Percentiles rank a stretch among this genome's conserved stretches.
These are phyloP conservation scores for Argynnis bischoffii DNA, from an alignment of 2,888 invertebrate species.

Conservation along the genomic window DNA sequence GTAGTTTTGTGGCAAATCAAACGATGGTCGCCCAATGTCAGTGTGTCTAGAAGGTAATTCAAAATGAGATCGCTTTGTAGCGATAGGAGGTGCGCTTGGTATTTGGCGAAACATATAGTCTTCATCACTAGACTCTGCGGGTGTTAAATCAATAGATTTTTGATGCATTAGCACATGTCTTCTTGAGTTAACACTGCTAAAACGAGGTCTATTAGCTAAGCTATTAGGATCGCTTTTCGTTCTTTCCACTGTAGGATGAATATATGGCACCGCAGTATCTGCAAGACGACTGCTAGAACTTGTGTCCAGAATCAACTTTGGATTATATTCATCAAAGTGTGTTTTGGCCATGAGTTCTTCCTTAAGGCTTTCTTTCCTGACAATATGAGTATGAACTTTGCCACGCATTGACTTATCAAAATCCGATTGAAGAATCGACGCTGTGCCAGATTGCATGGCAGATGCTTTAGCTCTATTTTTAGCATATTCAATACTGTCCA, in stretches of 20 bases:
- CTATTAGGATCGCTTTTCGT: constrained; percentile 94
- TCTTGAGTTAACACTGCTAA: constrained; percentile 88
- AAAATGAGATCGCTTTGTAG: constrained; percentile 88
- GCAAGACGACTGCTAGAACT: constrained; percentile 79
- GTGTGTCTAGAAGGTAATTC: constrained; percentile 82
- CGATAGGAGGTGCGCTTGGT: constrained; percentile 87
- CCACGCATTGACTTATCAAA: constrained; percentile 82
- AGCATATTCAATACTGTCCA: constrained; percentile 81
- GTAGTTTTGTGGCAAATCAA: constrained; percentile 88
- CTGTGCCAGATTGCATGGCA: constrained; percentile 66
- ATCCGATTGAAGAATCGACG: constrained; percentile 83
- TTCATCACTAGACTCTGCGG: constrained; percentile 92
- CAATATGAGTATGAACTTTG: constrained; percentile 66
- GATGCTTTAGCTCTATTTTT: constrained; percentile 79
- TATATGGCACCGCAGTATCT: constrained; percentile 80
- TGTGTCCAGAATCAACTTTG: constrained; percentile 82
- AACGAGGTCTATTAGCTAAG: constrained; percentile 86
- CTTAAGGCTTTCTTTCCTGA: constrained; percentile 81
- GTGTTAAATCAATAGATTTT: constrained; percentile 92
- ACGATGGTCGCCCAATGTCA: constrained; percentile 85
- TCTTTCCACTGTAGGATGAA: constrained; percentile 89
- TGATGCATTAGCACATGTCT: constrained; percentile 92
- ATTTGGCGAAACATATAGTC: constrained; percentile 90
- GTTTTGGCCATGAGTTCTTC: constrained; percentile 86
- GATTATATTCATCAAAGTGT: constrained; percentile 88